Percentiles rank a stretch among this genome's conserved stretches.
phyloP scores from a whole-genome alignment of 2,113 vertebrate species.

The Kryptolebias marmoratus region DNA sequence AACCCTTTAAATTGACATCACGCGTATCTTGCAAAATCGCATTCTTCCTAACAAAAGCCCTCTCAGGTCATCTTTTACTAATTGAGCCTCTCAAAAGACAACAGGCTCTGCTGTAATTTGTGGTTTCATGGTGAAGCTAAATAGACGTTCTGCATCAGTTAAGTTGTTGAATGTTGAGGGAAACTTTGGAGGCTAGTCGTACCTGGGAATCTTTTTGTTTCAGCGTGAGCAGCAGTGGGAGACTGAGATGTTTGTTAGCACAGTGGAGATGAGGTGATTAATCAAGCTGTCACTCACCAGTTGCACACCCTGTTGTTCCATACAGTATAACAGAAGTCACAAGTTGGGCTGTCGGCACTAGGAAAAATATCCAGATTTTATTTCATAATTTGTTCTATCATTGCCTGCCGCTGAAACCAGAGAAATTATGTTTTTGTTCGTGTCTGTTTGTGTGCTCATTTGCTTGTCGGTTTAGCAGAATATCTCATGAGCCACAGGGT shows the following conservation, averaged over 20 bases:
- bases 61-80: constrained; percentile 57
- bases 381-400: background rate
- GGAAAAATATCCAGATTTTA: constrained; percentile 17
- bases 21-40: constrained; percentile 50
- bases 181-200: background rate
- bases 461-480: no score
- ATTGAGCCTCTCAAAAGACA: constrained; percentile 54
- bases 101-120: constrained; percentile 52
- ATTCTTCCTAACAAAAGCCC: constrained; percentile 40
- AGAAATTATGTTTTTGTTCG: background rate
- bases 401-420: no score
- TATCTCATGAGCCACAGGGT: no score
- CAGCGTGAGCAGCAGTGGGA: constrained; percentile 4
- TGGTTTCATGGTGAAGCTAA: constrained; percentile 55
- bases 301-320: constrained; percentile 1
- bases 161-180: constrained; percentile 22
- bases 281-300: constrained; percentile 57
- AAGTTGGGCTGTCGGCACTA: constrained; percentile 4
- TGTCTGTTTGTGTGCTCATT: background rate
- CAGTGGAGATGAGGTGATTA: constrained; percentile 48
- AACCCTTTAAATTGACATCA: constrained; percentile 39
- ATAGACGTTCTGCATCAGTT: constrained; percentile 25
- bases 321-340: constrained; percentile 16
- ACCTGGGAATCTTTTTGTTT: constrained; percentile 21
- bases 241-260: constrained; percentile 54